Evolutionary conservation across 2,888 invertebrate genomes (phyloP).

Genomic region (Temnothorax unifasciatus): DNA sequence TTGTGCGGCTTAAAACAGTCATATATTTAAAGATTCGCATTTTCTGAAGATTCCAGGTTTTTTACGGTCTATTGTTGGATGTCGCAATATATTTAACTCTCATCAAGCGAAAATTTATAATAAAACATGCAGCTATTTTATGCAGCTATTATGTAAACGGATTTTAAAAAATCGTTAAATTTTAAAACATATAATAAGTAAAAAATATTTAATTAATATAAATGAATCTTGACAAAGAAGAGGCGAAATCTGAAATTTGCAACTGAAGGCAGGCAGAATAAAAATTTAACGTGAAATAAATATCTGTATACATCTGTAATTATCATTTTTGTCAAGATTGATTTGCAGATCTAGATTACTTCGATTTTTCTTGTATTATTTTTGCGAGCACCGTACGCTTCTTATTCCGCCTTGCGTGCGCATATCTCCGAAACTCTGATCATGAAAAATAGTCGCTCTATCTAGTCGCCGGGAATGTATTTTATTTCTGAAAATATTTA

Average conservation of each 20-base stretch:
- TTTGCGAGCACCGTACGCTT: background rate
- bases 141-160: background rate
- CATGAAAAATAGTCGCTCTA: conserved; percentile 25
- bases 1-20: background rate
- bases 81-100: background rate
- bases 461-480: conserved; percentile 18
- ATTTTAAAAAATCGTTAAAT: background rate
- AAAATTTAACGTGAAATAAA: background rate
- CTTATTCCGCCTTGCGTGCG: background rate
- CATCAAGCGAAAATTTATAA: background rate
- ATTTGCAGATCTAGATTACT: background rate
- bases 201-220: background rate
- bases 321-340: background rate
- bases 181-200: background rate
- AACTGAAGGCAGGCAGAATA: background rate
- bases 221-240: background rate
- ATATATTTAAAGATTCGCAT: conserved; percentile 9
- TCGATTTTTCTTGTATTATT: background rate
- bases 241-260: background rate
- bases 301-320: background rate
- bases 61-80: conserved; percentile 11
- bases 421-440: conserved; percentile 25
- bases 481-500: conserved; percentile 49
- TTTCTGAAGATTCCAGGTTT: background rate
- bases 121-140: background rate